Evolutionary conservation across 2,797 vertebrate species (phyloP), one percentile per base, ranked within the genome.

Genomic region (Rhynchotus rufescens): DNA sequence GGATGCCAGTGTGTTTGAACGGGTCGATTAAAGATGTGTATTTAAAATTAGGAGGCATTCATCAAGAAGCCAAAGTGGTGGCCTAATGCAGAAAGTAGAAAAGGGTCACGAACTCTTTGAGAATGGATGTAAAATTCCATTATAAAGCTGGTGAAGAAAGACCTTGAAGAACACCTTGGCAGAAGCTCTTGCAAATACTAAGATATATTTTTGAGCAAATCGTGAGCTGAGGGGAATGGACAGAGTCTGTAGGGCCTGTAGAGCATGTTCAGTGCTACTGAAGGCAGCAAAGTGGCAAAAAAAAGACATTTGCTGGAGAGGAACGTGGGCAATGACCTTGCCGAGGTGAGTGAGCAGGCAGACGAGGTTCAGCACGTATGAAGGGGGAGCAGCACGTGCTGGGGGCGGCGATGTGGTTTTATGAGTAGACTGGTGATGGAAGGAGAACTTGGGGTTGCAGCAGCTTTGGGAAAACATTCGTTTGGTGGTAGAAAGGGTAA

Each of bases 311-410:
- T 30, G 23, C 16, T 71, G 69, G 26, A 68, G 61, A 54, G 9
- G 67, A 84, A 61, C 84, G 34, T 20, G 3, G 42, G 59, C 66
- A 78, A 34, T 25, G 32, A 17, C 32, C 45, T 19, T 49, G 22
- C 15, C 34, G 36, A 51, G 78, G 0, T 0, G 36, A 0, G 10
- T 1, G 5, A 16, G 4, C 72, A 0, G 0, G 8, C 1, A 60
- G 54, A 6, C 10, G 16, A 42, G 60, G 40, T 54, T 68, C 66
- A 2, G 1, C 1, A 6, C 42, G 14, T 49, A 38, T 23, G 22
- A 49, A 49, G 23, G 47, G 47, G 23, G 47, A 23, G 6, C 47
- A 21, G 47, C 23, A 22, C 47, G 23, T 12, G 47, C 23, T 36
- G 36, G 36, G 49, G 25, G 25, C 25, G 25, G 59, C 9, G 44